These are phyloP conservation scores for Cyrtorhinus lividipennis DNA, from an alignment of 1,140 invertebrate genomes.

Conservation along the genomic window DNA sequence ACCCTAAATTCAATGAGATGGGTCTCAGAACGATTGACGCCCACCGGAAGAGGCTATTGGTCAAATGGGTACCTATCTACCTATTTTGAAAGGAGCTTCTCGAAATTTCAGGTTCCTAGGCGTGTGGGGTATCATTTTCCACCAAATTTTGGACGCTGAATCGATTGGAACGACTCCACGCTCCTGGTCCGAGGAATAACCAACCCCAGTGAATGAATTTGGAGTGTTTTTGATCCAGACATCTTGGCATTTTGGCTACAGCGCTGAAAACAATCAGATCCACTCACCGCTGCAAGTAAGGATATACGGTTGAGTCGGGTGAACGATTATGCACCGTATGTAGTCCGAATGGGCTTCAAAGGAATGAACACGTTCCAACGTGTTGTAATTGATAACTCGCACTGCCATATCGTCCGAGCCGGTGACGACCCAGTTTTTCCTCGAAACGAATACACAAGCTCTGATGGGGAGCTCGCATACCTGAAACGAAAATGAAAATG, in stretches of 20 bases:
- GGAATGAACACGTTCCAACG: conserved; percentile 83
- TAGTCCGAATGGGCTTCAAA: conserved; percentile 99
- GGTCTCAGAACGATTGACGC: too few species aligned
- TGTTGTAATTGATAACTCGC: conserved; percentile 97
- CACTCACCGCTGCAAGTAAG: conserved; percentile 91
- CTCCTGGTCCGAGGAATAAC: too few species aligned
- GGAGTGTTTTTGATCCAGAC: too few species aligned
- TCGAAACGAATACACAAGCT: conserved; percentile 85
- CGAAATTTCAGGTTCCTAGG: too few species aligned
- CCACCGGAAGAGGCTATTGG: too few species aligned
- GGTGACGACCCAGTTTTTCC: conserved; percentile 98
- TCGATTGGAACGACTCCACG: too few species aligned
- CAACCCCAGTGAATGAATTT: too few species aligned
- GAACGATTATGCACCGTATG: conserved; percentile 87
- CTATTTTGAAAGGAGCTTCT: too few species aligned
- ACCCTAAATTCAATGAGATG: too few species aligned
- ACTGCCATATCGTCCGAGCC: conserved; percentile 96
- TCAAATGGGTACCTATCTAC: too few species aligned
- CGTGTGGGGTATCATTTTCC: too few species aligned
- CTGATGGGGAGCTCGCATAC: conserved; percentile 94
- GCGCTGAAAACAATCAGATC: conserved; percentile 22
- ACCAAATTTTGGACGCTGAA: too few species aligned
- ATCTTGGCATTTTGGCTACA: neutral
- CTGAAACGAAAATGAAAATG: conserved; percentile 31
- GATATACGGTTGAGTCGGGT: conserved; percentile 94